A percentile compares a stretch with the other conserved stretches of the same genome.
phyloP scores from a whole-genome alignment of 2,113 vertebrate species.

The Heterotilapia buettikoferi region DNA sequence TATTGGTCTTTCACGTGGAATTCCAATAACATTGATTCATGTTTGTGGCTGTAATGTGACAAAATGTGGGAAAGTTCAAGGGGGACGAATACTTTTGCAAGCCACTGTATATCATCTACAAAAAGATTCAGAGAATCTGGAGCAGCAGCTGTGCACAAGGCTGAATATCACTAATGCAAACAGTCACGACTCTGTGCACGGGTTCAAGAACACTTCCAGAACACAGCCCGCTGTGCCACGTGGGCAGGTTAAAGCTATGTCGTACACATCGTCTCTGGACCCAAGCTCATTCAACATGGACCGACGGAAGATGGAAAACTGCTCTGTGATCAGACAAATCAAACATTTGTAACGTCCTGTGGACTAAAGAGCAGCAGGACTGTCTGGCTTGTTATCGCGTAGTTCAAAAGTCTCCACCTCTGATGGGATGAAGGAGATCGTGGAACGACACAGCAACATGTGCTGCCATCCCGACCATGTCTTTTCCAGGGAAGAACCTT shows the following conservation, averaged over 20 bases:
- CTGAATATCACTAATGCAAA: neutral
- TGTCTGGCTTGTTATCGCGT: neutral
- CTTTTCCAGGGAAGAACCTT: neutral
- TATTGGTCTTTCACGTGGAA: no score
- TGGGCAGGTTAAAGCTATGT: neutral
- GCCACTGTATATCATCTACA: neutral
- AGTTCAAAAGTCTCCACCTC: neutral
- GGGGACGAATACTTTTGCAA: accelerated
- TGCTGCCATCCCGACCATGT: neutral
- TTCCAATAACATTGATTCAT: no score
- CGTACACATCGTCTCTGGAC: neutral
- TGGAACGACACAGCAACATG: neutral
- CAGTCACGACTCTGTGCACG: neutral
- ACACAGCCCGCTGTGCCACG: neutral
- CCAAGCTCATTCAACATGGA: neutral
- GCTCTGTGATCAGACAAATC: neutral
- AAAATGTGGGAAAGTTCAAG: no score
- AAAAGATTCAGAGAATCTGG: neutral
- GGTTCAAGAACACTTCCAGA: neutral
- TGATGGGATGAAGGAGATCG: neutral
- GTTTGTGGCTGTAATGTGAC: no score
- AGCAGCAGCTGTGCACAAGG: neutral
- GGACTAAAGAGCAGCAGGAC: neutral
- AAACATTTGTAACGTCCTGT: neutral
- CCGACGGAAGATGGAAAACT: neutral